Base-by-base conservation (phyloP, 2,797 vertebrate species). In the Philypnodon macrostomus region DNA sequence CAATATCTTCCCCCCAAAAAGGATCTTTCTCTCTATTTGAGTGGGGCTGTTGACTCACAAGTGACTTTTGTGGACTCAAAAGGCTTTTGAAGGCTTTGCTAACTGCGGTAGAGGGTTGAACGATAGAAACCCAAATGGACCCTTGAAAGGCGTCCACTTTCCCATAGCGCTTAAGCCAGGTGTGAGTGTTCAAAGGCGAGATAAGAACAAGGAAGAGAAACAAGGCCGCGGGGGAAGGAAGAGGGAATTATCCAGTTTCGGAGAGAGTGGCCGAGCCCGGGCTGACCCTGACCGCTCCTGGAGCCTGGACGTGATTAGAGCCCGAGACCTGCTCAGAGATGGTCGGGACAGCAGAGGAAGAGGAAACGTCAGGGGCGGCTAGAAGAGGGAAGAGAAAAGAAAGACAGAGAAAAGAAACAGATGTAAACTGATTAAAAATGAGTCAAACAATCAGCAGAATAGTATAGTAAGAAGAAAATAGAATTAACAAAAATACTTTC, bases 251-350 rank as follows among this genome's bases (percentile, higher is more conserved):
- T 58, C 53, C 77, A 0, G 61, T 71, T 57, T 81, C 71, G 12
- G 82, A 76, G 55, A 81, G 78, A 67, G 56, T 29, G 29, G 67
- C 58, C 9, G 79, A 85, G 52, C 74, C 73, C 35, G 70, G 12
- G 69, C 89, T 91, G 83, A 90, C 88, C 39, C 85, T 88, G 42
- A 87, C 74, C 23, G 83, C 75, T 42, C n/a, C 23, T 16, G 91
- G 90, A 45, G 85, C 81, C 35, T 87, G 87, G 74, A 65, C 84
- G 63, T 65, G 72, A 66, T 53, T 70, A 35, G 51, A 56, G 41
- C 86, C 77, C 33, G 84, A 73, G 23, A 91, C 77, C 40, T 91
- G 91, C 59, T 90, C 93, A 67, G 91, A 94, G 51, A 93, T 86
- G 18, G 91, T 87, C 37, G 84, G 88, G 2, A 94, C 85, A 40